Evolutionary conservation across 2,113 vertebrate genomes (phyloP).

Genomic region (Lepisosteus osseus): DNA sequence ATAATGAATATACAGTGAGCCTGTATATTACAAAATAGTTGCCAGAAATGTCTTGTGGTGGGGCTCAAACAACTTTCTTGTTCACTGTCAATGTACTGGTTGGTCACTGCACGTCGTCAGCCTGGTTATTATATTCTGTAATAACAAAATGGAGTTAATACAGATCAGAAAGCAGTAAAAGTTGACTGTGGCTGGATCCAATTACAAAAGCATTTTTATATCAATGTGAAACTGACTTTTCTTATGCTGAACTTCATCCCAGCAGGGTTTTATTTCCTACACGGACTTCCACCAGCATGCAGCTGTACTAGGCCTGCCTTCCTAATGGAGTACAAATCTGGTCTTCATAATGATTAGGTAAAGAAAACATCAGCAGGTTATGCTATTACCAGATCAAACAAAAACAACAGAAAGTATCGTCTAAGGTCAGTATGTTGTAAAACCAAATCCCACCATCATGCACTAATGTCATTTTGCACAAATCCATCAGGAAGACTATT

Average conservation of each 20-base stretch:
- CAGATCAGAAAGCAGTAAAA: conserved; percentile 30
- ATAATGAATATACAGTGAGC: too few relatives aligned
- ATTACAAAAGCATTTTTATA: conserved; percentile 18
- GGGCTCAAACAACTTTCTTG: neutral
- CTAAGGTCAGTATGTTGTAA: too few relatives aligned
- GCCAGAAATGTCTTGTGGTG: too few relatives aligned
- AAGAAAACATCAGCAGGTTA: too few relatives aligned
- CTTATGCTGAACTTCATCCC: neutral
- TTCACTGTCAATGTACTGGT: neutral
- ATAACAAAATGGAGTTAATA: conserved; percentile 30
- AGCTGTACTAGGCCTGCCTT: neutral
- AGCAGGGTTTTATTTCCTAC: conserved; percentile 1
- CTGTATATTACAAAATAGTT: too few relatives aligned
- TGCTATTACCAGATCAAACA: too few relatives aligned
- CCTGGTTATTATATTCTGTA: conserved; percentile 17
- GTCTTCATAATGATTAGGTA: too few relatives aligned
- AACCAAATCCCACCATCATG: too few relatives aligned
- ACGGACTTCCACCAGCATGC: neutral
- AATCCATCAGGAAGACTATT: too few relatives aligned
- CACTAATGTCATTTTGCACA: too few relatives aligned
- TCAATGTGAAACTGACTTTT: neutral
- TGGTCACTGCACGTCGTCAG: neutral
- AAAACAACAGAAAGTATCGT: too few relatives aligned
- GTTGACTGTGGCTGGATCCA: conserved; percentile 21
- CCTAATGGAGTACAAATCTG: too few relatives aligned